Evolutionary conservation across 2,888 invertebrate species (phyloP).

Genomic region (Coenonympha arcania): DNA sequence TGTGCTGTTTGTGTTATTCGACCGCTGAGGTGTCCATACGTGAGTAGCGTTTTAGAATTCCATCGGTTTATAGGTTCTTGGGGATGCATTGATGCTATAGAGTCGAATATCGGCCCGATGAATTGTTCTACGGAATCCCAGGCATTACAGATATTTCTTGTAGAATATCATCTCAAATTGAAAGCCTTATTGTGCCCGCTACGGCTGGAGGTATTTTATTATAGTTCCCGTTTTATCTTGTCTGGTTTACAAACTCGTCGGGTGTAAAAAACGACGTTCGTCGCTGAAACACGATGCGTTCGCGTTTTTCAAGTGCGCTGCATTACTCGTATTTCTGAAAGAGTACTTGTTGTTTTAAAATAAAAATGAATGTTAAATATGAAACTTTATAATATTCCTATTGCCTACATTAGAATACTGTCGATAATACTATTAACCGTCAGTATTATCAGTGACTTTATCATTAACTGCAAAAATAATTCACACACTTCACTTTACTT

Average conservation of each 20-base stretch:
- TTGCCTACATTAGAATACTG: too few species aligned
- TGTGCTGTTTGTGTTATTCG: slow-evolving; percentile 27
- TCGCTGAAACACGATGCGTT: not conserved
- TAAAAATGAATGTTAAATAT: too few species aligned
- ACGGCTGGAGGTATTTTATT: slow-evolving; percentile 2
- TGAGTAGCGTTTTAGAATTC: slow-evolving; percentile 19
- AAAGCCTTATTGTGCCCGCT: slow-evolving; percentile 5
- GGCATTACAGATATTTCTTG: slow-evolving; percentile 3
- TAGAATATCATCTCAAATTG: slow-evolving; percentile 4
- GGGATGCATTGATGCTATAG: not conserved
- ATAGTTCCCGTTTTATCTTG: not conserved
- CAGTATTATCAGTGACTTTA: too few species aligned
- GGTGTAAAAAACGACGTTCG: not conserved
- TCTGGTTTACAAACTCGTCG: not conserved
- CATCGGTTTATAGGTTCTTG: not conserved
- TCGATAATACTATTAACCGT: too few species aligned
- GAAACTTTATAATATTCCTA: too few species aligned
- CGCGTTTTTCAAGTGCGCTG: too few species aligned
- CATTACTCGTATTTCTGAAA: too few species aligned
- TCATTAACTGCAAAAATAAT: too few species aligned
- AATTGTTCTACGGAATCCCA: not conserved
- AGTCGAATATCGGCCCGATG: slow-evolving; percentile 1
- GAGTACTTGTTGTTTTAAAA: too few species aligned
- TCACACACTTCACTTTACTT: too few species aligned
- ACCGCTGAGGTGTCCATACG: slow-evolving; percentile 12